A percentile compares a stretch with the other conserved stretches of the same genome.
Conservation (phyloP, 2,797 vertebrate species). For the Sorex maritimensis region DNA sequence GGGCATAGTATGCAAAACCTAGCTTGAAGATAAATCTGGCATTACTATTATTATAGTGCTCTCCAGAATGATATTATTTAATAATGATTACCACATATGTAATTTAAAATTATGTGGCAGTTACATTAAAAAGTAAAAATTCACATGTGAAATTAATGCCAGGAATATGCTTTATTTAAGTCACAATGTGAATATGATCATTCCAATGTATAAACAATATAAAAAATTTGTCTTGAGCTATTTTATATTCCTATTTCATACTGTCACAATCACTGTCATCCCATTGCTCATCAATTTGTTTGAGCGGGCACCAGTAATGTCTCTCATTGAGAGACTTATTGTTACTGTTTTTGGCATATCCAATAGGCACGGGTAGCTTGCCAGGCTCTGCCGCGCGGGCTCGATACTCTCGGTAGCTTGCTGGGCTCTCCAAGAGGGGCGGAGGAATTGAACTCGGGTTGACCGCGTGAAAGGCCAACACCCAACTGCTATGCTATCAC, state of each 20-base stretch:
- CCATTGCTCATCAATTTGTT: too few relatives aligned
- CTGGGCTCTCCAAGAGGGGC: too few relatives aligned
- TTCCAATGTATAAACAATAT: background rate
- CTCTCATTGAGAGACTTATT: too few relatives aligned
- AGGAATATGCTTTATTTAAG: conserved; percentile 11
- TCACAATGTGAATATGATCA: background rate
- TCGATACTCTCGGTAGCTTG: too few relatives aligned
- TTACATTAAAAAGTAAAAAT: conserved; percentile 12
- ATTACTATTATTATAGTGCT: background rate
- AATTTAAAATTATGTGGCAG: background rate
- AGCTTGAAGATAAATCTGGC: background rate
- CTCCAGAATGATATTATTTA: background rate
- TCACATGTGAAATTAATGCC: background rate
- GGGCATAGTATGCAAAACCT: background rate
- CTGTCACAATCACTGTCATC: too few relatives aligned
- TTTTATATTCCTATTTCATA: conserved; percentile 18
- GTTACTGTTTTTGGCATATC: too few relatives aligned
- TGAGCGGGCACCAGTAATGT: too few relatives aligned
- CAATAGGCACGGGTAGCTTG: too few relatives aligned
- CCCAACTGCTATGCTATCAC: too few relatives aligned
- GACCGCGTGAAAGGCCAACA: too few relatives aligned
- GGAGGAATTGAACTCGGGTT: too few relatives aligned
- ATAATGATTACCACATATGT: conserved; percentile 9
- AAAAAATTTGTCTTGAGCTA: background rate
- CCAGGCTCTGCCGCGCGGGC: too few relatives aligned